Conservation (phyloP, 2,113 vertebrate species). For the Electrona antarctica region DNA sequence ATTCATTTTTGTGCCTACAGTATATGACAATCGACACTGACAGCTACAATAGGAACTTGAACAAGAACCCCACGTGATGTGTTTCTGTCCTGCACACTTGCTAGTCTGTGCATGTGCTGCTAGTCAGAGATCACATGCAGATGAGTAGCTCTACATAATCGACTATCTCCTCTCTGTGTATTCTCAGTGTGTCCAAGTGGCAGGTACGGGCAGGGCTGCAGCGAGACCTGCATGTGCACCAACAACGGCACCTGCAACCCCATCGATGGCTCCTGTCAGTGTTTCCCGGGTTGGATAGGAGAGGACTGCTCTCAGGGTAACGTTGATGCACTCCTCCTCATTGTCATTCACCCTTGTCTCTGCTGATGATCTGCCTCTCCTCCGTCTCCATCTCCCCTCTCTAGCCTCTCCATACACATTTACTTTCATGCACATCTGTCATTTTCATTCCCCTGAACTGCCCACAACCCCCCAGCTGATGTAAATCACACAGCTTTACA, state of each 20-base stretch:
- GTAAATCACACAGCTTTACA: slow-evolving; percentile 71
- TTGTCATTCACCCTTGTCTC: slow-evolving; percentile 11
- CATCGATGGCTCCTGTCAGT: slow-evolving; percentile 95
- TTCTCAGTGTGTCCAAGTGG: slow-evolving; percentile 89
- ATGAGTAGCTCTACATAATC: too few relatives aligned
- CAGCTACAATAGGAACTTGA: too few relatives aligned
- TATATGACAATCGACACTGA: too few relatives aligned
- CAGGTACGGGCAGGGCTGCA: slow-evolving; percentile 87
- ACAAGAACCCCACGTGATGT: neutral
- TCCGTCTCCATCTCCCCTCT: slow-evolving; percentile 42
- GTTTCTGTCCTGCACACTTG: slow-evolving; percentile 2
- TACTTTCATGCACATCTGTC: slow-evolving; percentile 47
- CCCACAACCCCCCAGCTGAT: slow-evolving; percentile 53
- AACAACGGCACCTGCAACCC: slow-evolving; percentile 98
- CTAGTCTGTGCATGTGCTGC: neutral
- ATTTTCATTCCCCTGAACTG: slow-evolving; percentile 54
- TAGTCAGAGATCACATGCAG: too few relatives aligned
- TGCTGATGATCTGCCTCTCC: neutral
- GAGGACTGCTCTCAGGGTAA: slow-evolving; percentile 94
- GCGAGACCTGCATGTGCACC: slow-evolving; percentile 88
- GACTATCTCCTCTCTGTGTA: slow-evolving; percentile 29
- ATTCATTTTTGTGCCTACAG: too few relatives aligned
- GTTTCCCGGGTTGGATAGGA: slow-evolving; percentile 95
- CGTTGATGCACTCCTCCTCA: slow-evolving; percentile 28
- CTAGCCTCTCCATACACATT: slow-evolving; percentile 41